Conservation (phyloP, 2,797 vertebrate genomes). For the Tympanoctomys barrerae region DNA sequence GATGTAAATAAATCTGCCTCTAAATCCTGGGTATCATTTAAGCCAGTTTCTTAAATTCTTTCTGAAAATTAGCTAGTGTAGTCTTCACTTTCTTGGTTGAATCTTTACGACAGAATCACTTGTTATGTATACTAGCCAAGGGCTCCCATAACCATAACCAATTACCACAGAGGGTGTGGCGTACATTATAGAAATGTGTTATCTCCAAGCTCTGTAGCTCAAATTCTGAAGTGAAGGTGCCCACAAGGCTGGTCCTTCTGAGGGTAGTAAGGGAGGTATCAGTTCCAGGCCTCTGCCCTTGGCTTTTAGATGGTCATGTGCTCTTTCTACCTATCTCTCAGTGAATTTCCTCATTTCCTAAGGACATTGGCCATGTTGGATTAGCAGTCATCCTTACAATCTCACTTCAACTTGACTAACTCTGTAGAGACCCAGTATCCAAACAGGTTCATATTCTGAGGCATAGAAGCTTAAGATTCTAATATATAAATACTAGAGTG, state of each 20-base stretch:
- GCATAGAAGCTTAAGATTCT: background rate
- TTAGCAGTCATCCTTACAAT: background rate
- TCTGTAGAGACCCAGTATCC: background rate
- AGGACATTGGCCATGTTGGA: background rate
- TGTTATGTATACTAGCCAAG: background rate
- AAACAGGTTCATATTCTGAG: slow-evolving; percentile 4
- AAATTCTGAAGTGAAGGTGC: background rate
- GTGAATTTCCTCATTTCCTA: background rate
- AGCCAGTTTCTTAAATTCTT: slow-evolving; percentile 35
- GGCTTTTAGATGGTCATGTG: background rate
- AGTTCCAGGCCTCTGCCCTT: background rate
- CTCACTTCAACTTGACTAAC: background rate
- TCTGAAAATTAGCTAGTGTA: background rate
- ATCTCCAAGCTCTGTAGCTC: background rate
- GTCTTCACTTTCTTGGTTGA: background rate
- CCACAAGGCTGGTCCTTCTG: background rate
- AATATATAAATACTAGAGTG: background rate
- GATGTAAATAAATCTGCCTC: too few species aligned
- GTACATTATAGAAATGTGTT: background rate
- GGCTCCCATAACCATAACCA: background rate
- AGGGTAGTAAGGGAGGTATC: background rate
- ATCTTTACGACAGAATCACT: background rate
- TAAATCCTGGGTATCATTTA: background rate
- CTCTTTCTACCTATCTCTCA: background rate
- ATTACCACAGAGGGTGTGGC: background rate